Evolutionary conservation across 2,797 vertebrate species (phyloP).

Genomic region (Lycodopsis pacificus): DNA sequence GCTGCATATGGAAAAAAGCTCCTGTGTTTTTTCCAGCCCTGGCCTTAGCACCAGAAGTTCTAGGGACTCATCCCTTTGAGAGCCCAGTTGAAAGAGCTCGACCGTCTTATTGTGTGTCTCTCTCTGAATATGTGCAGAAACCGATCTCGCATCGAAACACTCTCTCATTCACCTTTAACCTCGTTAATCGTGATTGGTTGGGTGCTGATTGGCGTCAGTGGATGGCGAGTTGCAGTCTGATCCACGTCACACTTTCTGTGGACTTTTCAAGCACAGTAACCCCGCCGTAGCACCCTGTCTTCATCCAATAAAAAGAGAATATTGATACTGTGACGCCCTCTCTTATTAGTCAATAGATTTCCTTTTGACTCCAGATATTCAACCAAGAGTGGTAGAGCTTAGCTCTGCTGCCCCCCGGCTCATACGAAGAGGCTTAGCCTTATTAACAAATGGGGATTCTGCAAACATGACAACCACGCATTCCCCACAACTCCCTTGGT

Average conservation of each 20-base stretch:
- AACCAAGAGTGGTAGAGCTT: conserved; percentile 57
- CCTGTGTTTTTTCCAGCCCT: conserved; percentile 23
- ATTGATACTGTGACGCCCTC: conserved; percentile 61
- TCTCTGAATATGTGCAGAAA: conserved; percentile 23
- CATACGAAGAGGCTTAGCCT: conserved; percentile 73
- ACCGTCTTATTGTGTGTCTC: conserved; percentile 23
- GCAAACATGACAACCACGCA: conserved; percentile 74
- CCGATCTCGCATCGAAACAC: neutral
- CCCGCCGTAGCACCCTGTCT: neutral
- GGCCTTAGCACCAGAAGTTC: conserved; percentile 42
- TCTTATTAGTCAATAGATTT: conserved; percentile 78
- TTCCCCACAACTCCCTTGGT: conserved; percentile 68
- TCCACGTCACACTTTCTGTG: conserved; percentile 2
- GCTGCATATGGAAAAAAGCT: conserved; percentile 33
- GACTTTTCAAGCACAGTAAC: neutral
- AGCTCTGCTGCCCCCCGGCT: conserved; percentile 61
- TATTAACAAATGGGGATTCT: conserved; percentile 74
- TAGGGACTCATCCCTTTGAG: conserved; percentile 32
- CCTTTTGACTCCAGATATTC: conserved; percentile 60
- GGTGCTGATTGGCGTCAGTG: neutral
- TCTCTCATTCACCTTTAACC: conserved; percentile 12
- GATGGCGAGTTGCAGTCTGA: neutral
- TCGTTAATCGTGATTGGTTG: neutral
- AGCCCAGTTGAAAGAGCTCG: conserved; percentile 33
- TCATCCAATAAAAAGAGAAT: conserved; percentile 48